Evolutionary conservation across 2,797 vertebrate species (phyloP).

Genomic region (Neosilurus mollespiculum): DNA sequence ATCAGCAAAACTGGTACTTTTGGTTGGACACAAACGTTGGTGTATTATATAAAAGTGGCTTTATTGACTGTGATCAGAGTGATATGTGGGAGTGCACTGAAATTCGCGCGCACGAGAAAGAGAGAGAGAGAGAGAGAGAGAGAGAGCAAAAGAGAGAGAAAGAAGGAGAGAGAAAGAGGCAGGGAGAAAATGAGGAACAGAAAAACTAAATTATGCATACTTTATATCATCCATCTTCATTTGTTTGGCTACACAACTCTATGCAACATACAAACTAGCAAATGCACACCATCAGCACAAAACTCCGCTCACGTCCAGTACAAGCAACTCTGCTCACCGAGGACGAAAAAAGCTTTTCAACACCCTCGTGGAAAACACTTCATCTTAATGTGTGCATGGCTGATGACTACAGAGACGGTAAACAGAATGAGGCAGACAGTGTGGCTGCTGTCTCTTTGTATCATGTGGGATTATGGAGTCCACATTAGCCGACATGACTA

Average conservation of each 20-base stretch:
- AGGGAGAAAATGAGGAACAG: background rate
- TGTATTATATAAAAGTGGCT: constrained; percentile 32
- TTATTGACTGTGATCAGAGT: constrained; percentile 30
- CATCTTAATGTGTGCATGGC: constrained; percentile 36
- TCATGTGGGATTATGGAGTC: constrained; percentile 49
- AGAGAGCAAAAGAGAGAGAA: background rate
- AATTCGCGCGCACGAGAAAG: background rate
- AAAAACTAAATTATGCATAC: constrained; percentile 18
- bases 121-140: background rate
- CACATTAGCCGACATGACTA: constrained; percentile 43
- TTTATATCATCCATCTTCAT: constrained; percentile 32
- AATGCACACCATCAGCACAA: constrained; percentile 14
- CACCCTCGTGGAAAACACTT: constrained; percentile 28
- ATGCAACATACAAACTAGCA: background rate
- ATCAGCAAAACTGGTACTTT: constrained; percentile 25
- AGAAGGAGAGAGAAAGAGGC: no score
- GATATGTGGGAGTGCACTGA: constrained; percentile 28
- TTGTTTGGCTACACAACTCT: constrained; percentile 8
- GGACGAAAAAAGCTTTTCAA: constrained; percentile 11
- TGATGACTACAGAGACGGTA: constrained; percentile 38
- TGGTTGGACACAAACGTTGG: constrained; percentile 3
- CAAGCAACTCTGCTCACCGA: background rate
- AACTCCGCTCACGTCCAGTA: background rate
- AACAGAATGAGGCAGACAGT: constrained; percentile 38
- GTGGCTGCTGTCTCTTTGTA: constrained; percentile 26